A percentile compares a stretch with the other conserved stretches of the same genome.
These are phyloP conservation scores for Melanogrammus aeglefinus DNA, from an alignment of 2,797 vertebrate species.

Conservation along the genomic window DNA sequence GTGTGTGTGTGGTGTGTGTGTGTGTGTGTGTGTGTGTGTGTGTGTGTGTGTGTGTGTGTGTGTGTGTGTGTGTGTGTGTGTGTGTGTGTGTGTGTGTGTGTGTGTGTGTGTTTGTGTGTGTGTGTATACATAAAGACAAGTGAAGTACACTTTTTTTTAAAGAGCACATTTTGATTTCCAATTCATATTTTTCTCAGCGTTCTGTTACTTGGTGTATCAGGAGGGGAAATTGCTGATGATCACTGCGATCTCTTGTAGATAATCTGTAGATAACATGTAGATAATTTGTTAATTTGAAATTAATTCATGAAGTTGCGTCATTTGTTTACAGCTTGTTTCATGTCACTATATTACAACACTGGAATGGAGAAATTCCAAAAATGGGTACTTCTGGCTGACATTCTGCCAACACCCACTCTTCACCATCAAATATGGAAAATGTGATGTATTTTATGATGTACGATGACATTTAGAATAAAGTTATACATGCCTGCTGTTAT, in stretches of 20 bases:
- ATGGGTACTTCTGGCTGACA: background rate
- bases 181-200: too few species aligned
- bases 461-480: background rate
- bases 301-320: background rate
- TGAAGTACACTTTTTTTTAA: background rate
- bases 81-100: background rate
- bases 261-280: background rate
- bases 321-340: background rate
- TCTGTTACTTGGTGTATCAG: background rate
- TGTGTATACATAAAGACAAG: background rate
- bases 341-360: background rate
- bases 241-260: background rate
- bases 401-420: background rate
- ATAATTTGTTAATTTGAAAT: background rate
- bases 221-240: background rate
- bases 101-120: too few species aligned
- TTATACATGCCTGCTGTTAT: background rate
- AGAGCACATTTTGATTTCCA: background rate
- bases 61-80: too few species aligned
- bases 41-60: too few species aligned
- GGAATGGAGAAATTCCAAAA: background rate
- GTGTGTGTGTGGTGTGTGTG: too few species aligned
- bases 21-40: too few species aligned
- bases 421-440: background rate
- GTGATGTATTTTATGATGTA: background rate